phyloP scores from a whole-genome alignment of 2,797 vertebrate genomes.

The Chelmon rostratus region DNA sequence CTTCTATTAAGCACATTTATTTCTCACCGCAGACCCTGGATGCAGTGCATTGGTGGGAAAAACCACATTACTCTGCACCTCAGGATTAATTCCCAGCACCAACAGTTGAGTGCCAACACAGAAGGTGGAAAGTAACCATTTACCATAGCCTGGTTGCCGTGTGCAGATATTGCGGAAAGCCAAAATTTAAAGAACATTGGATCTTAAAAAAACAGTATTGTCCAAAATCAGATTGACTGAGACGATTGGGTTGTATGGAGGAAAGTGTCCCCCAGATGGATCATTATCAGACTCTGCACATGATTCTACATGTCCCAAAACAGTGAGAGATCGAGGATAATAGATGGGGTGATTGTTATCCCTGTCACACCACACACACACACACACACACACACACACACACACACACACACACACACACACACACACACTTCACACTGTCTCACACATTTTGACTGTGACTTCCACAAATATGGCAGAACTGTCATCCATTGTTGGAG shows the following conservation, averaged over 20 bases:
- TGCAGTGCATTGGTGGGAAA: too few relatives aligned
- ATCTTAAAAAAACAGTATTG: not conserved
- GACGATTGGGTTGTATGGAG: too few relatives aligned
- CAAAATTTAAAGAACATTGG: not conserved
- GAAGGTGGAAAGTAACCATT: not conserved
- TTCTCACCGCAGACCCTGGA: not conserved
- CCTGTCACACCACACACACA: slow-evolving; percentile 38
- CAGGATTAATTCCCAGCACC: too few relatives aligned
- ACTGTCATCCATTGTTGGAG: slow-evolving; percentile 70
- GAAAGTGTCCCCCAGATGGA: not conserved
- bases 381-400: slow-evolving; percentile 9
- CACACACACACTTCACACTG: slow-evolving; percentile 10
- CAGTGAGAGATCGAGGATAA: slow-evolving; percentile 29
- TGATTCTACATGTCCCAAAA: slow-evolving; percentile 18
- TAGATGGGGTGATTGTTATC: slow-evolving; percentile 28
- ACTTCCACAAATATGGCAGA: slow-evolving; percentile 62
- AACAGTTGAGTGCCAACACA: not conserved
- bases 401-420: slow-evolving; percentile 33
- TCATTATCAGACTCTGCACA: not conserved
- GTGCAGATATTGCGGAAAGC: not conserved
- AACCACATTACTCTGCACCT: too few relatives aligned
- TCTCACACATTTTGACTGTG: slow-evolving; percentile 59
- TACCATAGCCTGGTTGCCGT: not conserved
- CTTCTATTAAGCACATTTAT: not conserved
- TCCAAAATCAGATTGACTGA: too few relatives aligned